A percentile compares a stretch with the other conserved stretches of the same genome.
phyloP scores from a whole-genome alignment of 1,140 invertebrate species.

The Asobara japonica region DNA sequence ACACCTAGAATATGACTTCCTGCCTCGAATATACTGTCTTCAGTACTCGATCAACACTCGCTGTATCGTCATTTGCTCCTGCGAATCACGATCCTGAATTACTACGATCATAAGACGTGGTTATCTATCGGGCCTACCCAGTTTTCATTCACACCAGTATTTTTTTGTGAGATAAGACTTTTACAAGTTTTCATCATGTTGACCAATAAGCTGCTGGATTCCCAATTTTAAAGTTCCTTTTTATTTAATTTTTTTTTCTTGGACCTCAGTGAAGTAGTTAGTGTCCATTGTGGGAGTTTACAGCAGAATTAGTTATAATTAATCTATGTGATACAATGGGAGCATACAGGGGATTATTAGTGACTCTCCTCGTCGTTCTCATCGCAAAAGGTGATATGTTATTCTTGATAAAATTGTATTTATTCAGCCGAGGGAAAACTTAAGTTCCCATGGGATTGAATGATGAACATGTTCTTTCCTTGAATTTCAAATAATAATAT shows the following conservation, averaged over 20 bases:
- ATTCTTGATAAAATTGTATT: too few species aligned
- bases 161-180: background rate
- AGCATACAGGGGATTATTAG: background rate
- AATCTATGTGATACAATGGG: background rate
- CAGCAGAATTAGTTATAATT: background rate
- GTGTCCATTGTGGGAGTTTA: background rate
- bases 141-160: background rate
- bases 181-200: background rate
- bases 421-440: too few species aligned
- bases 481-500: background rate
- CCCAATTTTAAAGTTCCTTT: background rate
- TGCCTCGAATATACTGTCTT: constrained; percentile 25
- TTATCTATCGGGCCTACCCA: too few species aligned
- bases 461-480: background rate
- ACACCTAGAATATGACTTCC: constrained; percentile 35
- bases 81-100: too few species aligned
- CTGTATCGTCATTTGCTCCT: constrained; percentile 17
- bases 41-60: constrained; percentile 28
- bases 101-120: too few species aligned
- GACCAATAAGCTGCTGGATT: background rate
- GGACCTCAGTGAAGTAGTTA: background rate
- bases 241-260: background rate
- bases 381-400: background rate
- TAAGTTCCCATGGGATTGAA: too few species aligned
- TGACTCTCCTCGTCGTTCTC: background rate